Conservation (phyloP, 2,888 invertebrate genomes). For the Trichacis sp. region DNA sequence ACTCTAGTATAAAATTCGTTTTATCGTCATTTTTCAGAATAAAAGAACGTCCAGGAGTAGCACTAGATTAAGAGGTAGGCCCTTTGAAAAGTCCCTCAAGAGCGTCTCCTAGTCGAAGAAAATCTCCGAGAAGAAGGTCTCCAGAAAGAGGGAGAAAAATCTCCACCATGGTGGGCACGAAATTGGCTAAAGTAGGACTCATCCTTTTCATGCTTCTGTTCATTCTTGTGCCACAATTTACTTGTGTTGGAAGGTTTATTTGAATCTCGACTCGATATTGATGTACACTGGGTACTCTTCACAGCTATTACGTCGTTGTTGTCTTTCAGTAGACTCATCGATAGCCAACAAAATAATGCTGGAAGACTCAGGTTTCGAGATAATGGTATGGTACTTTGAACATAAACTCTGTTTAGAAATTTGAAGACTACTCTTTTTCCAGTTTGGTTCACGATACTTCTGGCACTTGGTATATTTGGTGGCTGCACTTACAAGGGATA, state of each 20-base stretch:
- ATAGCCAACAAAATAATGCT: constrained; percentile 69
- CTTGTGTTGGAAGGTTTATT: constrained; percentile 68
- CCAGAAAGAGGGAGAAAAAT: constrained; percentile 46
- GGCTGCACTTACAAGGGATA: constrained; percentile 71
- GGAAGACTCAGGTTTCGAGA: constrained; percentile 70
- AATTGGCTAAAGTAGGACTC: constrained; percentile 52
- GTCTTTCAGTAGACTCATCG: constrained; percentile 72
- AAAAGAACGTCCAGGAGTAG: constrained; percentile 54
- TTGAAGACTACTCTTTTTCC: too few species aligned
- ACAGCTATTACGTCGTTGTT: constrained; percentile 71
- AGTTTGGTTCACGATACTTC: constrained; percentile 69
- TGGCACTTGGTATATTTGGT: constrained; percentile 66
- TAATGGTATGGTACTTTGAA: constrained; percentile 74
- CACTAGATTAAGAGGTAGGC: constrained; percentile 45
- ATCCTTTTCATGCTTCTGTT: constrained; percentile 64
- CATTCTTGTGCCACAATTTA: constrained; percentile 68
- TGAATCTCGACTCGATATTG: constrained; percentile 63
- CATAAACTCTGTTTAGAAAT: too few species aligned
- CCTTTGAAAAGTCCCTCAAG: constrained; percentile 53
- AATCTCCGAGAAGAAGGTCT: constrained; percentile 50
- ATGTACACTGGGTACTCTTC: constrained; percentile 68
- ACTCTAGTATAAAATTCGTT: too few species aligned
- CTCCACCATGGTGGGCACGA: constrained; percentile 46
- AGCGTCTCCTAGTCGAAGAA: constrained; percentile 47
- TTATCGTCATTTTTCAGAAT: constrained; percentile 18